Evolutionary conservation across 1,140 invertebrate genomes (phyloP).

Genomic region (Zaprionus camerounensis): DNA sequence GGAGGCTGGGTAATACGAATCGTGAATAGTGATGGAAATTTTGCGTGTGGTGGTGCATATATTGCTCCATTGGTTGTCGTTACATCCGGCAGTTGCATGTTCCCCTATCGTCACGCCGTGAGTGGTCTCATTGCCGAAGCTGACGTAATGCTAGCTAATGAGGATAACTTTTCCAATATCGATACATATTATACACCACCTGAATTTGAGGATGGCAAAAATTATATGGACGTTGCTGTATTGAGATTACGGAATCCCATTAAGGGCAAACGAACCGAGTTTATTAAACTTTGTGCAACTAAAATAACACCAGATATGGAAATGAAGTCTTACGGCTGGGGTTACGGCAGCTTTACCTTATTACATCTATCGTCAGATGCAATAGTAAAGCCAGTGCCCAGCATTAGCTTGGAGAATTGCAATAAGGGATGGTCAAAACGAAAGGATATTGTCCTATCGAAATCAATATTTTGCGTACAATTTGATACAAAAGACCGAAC

Average conservation of each 20-base stretch:
- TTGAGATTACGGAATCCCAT: conserved; percentile 25
- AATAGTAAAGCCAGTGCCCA: background rate
- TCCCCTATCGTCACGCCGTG: conserved; percentile 1
- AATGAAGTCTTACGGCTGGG: conserved; percentile 22
- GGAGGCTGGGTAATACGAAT: conserved; percentile 44
- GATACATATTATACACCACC: conserved; percentile 25
- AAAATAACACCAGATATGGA: background rate
- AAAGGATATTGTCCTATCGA: background rate
- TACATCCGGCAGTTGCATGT: conserved; percentile 44
- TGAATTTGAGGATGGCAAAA: background rate
- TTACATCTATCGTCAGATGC: background rate
- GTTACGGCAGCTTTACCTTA: conserved; percentile 9
- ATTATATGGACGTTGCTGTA: conserved; percentile 43
- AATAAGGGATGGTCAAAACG: background rate
- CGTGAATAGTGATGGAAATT: conserved; percentile 20
- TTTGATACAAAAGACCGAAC: conserved; percentile 13
- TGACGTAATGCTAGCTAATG: background rate
- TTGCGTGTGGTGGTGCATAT: conserved; percentile 46
- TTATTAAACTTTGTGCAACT: conserved; percentile 15
- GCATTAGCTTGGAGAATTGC: background rate
- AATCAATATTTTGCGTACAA: conserved; percentile 25
- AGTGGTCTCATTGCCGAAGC: conserved; percentile 11
- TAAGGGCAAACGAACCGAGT: conserved; percentile 18
- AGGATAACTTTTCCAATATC: conserved; percentile 25
- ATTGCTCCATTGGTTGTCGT: conserved; percentile 38